Base-by-base conservation (phyloP, 2,797 vertebrate genomes). In the Platalea minor region DNA sequence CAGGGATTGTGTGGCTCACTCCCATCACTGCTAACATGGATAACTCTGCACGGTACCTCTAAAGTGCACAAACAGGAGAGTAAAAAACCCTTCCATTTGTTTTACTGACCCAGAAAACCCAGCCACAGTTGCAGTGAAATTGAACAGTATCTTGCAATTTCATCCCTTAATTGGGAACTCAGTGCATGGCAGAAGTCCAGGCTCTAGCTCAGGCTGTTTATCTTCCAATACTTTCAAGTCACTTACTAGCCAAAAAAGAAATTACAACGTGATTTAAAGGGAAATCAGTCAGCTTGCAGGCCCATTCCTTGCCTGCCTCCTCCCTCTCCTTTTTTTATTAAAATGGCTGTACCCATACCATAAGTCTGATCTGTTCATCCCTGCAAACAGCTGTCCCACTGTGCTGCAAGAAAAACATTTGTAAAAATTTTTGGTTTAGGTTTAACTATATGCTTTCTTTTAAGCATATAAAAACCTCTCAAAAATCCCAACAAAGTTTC, bases 131-230 rank as follows among this genome's bases (percentile, higher is more conserved):
- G 73, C 91, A 95, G 75, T 91, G 91, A 95, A 97, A 97, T 59
- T 96, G 80, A 97, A 97, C 70, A 54, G 88, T 92, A 90, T 97
- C 97, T 95, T 96, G 87, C 97, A 97, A 96, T 96, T 97, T 96
- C 97, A 97, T 97, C 96, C 97, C 95, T 97, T 98, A 97, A 97
- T 95, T 98, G 97, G 97, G 97, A 98, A 94, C 95, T 96, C 88
- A 93, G 93, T 54, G 61, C 64, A 95, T 97, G 97, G 98, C 98
- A 97, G 92, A 87, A 91, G 83, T 97, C 98, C 98, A 98, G 97
- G 80, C 63, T 59, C 94, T 51, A 93, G 90, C 95, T 97, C 93
- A 96, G 95, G 90, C 94, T 98, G 97, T 98, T 98, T 97, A 96
- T 98, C 97, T 97, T 97, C 91, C 97, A 95, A 82, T 92, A 96